Evolutionary conservation across 2,888 invertebrate species (phyloP).

Genomic region (Alviniconcha strummeri): DNA sequence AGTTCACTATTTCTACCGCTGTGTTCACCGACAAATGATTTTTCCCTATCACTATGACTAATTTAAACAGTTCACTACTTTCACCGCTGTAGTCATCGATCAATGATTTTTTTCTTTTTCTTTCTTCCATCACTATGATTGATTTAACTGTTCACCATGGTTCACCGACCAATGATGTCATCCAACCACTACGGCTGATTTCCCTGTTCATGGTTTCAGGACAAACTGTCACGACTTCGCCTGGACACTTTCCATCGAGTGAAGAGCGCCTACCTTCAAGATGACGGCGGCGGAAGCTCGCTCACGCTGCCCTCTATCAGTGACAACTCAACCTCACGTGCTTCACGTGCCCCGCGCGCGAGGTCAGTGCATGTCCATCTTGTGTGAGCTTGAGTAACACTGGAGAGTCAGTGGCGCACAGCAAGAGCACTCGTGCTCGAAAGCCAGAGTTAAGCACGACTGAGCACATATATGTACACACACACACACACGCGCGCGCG

Average conservation of each 20-base stretch:
- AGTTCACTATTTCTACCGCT: not conserved
- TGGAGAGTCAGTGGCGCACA: no score
- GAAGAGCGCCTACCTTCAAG: constrained; percentile 60
- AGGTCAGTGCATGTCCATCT: constrained; percentile 16
- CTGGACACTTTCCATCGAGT: constrained; percentile 48
- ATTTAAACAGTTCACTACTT: not conserved
- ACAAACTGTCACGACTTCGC: constrained; percentile 33
- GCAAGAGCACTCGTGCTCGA: no score
- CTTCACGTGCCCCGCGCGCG: constrained; percentile 21
- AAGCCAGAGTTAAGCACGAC: no score
- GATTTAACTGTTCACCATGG: not conserved
- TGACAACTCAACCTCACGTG: not conserved
- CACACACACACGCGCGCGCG: no score
- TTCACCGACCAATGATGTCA: not conserved
- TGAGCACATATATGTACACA: no score
- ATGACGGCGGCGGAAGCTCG: constrained; percentile 35
- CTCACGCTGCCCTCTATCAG: constrained; percentile 35
- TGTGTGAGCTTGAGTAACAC: not conserved
- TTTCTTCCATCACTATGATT: not conserved
- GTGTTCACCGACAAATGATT: not conserved
- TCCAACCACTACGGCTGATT: no score
- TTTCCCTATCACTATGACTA: not conserved
- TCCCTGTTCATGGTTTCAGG: constrained; percentile 20
- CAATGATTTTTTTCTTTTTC: no score
- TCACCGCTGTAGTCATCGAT: not conserved